These are phyloP conservation scores for Schizothorax lantsangensis DNA, from an alignment of 2,797 vertebrate genomes.

Conservation along the genomic window DNA sequence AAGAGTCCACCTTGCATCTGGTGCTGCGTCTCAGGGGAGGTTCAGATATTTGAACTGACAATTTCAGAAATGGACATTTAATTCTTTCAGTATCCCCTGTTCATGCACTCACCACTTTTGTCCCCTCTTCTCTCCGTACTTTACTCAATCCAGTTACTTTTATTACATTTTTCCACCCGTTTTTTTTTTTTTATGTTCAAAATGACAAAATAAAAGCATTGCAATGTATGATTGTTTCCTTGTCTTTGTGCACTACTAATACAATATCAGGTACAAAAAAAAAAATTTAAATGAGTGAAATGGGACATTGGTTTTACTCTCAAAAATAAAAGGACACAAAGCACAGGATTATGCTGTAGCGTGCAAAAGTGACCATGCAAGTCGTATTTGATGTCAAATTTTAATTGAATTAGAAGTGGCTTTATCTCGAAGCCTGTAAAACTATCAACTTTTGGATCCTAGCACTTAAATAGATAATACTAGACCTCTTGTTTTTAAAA, in stretches of 20 bases:
- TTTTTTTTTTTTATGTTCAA: background rate
- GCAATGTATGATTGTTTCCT: background rate
- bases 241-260: background rate
- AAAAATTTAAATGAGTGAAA: background rate
- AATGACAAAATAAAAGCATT: slow-evolving; percentile 45
- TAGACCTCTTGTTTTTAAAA: too few relatives aligned
- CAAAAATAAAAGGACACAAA: background rate
- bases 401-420: background rate
- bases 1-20: slow-evolving; percentile 23
- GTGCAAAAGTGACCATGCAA: background rate
- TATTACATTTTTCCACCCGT: background rate
- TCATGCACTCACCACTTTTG: background rate
- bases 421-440: background rate
- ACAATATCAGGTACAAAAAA: background rate
- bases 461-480: too few relatives aligned
- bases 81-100: background rate
- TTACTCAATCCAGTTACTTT: background rate
- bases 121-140: background rate
- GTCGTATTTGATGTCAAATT: background rate
- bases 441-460: background rate
- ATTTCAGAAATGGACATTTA: slow-evolving; percentile 13
- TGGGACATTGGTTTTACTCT: background rate
- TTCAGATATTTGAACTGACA: slow-evolving; percentile 48
- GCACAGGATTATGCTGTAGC: background rate
- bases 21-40: slow-evolving; percentile 53